Conservation (phyloP, 2,888 invertebrate species). For the Panopea generosa region DNA sequence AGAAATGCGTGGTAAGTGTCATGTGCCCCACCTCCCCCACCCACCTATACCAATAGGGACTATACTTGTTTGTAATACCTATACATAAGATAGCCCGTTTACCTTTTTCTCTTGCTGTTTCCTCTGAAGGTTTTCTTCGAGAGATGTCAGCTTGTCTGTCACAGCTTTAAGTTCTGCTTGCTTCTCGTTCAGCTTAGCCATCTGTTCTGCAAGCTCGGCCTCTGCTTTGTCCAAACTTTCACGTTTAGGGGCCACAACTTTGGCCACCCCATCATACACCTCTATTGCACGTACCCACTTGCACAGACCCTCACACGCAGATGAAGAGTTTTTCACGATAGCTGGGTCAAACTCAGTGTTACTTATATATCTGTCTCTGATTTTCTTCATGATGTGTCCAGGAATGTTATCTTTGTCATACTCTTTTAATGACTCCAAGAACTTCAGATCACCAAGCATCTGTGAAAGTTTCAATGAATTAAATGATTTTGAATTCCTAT, state of each 20-base stretch:
- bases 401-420: slow-evolving; percentile 85
- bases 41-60: too few relatives aligned
- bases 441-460: slow-evolving; percentile 84
- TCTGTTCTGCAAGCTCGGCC: slow-evolving; percentile 77
- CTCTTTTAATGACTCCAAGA: slow-evolving; percentile 83
- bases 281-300: slow-evolving; percentile 84
- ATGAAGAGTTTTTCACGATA: slow-evolving; percentile 84
- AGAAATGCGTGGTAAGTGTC: too few relatives aligned
- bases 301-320: slow-evolving; percentile 85
- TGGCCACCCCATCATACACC: slow-evolving; percentile 83
- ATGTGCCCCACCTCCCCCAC: too few relatives aligned
- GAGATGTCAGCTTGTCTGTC: slow-evolving; percentile 80
- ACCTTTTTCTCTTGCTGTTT: slow-evolving; percentile 84
- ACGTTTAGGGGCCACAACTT: slow-evolving; percentile 84
- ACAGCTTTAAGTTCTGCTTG: slow-evolving; percentile 82
- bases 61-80: too few relatives aligned
- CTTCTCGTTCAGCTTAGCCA: slow-evolving; percentile 80
- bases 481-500: neutral
- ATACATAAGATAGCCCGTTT: too few relatives aligned
- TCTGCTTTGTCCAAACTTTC: slow-evolving; percentile 81
- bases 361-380: slow-evolving; percentile 80
- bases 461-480: slow-evolving; percentile 55
- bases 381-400: slow-evolving; percentile 80
- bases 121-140: slow-evolving; percentile 79
- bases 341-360: slow-evolving; percentile 84